These are phyloP conservation scores for Eciton burchellii DNA, from an alignment of 1,140 invertebrate genomes.

Conservation along the genomic window DNA sequence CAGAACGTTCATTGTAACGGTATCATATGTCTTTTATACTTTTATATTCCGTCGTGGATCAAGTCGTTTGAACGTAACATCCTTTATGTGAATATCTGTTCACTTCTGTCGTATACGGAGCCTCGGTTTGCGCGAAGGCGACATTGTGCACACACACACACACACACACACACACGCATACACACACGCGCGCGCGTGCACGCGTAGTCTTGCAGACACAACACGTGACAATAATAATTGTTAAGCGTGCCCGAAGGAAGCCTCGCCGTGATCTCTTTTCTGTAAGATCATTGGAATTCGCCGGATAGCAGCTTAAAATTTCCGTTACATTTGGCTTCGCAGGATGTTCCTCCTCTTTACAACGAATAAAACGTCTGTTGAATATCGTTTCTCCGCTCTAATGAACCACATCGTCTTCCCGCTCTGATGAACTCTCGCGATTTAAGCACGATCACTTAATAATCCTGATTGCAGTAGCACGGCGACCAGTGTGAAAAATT, in stretches of 20 bases:
- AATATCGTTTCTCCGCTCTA: conserved; percentile 27
- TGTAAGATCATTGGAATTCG: conserved; percentile 1
- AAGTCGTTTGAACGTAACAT: conserved; percentile 33
- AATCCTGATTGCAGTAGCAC: not conserved
- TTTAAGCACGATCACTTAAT: conserved; percentile 8
- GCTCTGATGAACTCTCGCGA: conserved; percentile 38
- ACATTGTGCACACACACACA: conserved; percentile 34
- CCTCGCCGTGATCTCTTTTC: conserved; percentile 24
- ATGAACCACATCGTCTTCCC: conserved; percentile 54
- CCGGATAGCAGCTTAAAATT: conserved; percentile 15
- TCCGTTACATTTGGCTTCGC: conserved; percentile 12
- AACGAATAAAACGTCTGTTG: conserved; percentile 23
- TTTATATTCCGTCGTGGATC: conserved; percentile 73
- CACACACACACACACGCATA: too few relatives aligned
- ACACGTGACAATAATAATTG: conserved; percentile 72
- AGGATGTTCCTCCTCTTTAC: conserved; percentile 14
- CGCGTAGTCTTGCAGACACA: conserved; percentile 51
- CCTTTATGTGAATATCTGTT: conserved; percentile 55
- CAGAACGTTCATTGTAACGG: conserved; percentile 38
- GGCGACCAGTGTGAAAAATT: not conserved
- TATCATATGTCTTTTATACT: conserved; percentile 77
- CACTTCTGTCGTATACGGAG: conserved; percentile 2
- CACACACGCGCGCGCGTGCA: too few relatives aligned
- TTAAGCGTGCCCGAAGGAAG: conserved; percentile 53
- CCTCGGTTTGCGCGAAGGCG: conserved; percentile 46